Conservation (phyloP, 2,113 vertebrate species). For the Barnardius zonarius region DNA sequence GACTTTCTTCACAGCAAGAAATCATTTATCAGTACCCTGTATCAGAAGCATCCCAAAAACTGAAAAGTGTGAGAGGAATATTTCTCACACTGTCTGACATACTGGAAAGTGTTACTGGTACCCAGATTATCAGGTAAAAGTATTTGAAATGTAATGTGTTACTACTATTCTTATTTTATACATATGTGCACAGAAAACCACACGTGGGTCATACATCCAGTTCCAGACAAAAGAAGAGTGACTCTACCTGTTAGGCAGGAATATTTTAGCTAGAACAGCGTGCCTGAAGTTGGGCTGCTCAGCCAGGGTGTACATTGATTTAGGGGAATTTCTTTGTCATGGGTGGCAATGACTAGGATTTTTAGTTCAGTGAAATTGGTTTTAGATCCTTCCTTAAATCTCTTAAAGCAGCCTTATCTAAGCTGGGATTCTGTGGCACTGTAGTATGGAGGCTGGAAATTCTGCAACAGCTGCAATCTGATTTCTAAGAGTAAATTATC, state of each 20-base stretch:
- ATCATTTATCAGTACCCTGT: slow-evolving; percentile 92
- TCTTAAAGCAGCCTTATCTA: not conserved
- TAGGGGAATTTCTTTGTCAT: not conserved
- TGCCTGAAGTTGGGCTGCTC: not conserved
- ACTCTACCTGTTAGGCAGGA: not conserved
- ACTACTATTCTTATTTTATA: not conserved
- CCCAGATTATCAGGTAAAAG: slow-evolving; percentile 87
- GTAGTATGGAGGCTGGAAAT: not conserved
- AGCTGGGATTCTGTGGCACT: not conserved
- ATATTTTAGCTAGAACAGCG: not conserved
- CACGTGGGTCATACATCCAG: not conserved
- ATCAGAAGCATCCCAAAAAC: slow-evolving; percentile 86
- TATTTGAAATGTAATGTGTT: not conserved
- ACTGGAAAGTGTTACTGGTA: slow-evolving; percentile 91
- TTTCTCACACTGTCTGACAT: slow-evolving; percentile 96
- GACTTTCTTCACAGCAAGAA: slow-evolving; percentile 84
- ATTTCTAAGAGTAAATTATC: not conserved
- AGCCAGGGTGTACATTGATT: not conserved
- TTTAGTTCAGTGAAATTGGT: not conserved
- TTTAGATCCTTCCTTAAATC: not conserved
- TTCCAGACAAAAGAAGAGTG: not conserved
- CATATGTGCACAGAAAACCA: not conserved
- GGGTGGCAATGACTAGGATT: not conserved
- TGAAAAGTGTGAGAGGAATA: slow-evolving; percentile 91
- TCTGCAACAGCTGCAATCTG: not conserved